Percentiles rank a stretch among this genome's conserved stretches.
These are phyloP conservation scores for Galaxea fascicularis DNA, from an alignment of 92 coral and sea anemone genomes.

Conservation along the genomic window DNA sequence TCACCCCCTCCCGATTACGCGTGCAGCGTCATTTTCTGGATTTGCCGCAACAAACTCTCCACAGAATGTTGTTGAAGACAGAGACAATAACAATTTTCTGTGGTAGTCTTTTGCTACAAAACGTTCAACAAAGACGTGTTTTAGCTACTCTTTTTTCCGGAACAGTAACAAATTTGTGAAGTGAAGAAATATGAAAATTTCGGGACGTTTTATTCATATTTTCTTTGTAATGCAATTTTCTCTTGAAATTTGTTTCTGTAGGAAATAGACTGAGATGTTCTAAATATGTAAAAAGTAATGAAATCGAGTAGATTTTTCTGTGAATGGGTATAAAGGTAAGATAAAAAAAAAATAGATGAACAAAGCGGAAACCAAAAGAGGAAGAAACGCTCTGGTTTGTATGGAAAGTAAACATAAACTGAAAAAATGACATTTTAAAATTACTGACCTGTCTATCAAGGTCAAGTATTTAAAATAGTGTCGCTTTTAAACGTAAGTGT, in stretches of 20 bases:
- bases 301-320: not conserved
- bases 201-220: not conserved
- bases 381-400: not conserved
- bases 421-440: constrained; percentile 3
- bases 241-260: not conserved
- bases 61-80: constrained; percentile 1
- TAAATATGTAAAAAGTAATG: constrained; percentile 8
- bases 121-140: not conserved
- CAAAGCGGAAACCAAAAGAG: constrained; percentile 2
- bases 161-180: not conserved
- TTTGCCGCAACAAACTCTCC: not conserved
- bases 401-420: not conserved
- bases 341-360: constrained; percentile 2
- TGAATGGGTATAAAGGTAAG: not conserved
- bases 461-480: not conserved
- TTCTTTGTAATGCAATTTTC: not conserved
- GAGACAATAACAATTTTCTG: not conserved
- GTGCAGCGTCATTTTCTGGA: not conserved
- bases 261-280: not conserved
- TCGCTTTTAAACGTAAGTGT: no score
- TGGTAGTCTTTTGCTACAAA: not conserved
- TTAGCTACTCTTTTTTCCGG: not conserved
- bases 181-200: not conserved
- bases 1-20: not conserved
- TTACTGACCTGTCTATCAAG: not conserved